These are phyloP conservation scores for Antheraea mylitta DNA, from an alignment of 1,140 invertebrate genomes.

Conservation along the genomic window DNA sequence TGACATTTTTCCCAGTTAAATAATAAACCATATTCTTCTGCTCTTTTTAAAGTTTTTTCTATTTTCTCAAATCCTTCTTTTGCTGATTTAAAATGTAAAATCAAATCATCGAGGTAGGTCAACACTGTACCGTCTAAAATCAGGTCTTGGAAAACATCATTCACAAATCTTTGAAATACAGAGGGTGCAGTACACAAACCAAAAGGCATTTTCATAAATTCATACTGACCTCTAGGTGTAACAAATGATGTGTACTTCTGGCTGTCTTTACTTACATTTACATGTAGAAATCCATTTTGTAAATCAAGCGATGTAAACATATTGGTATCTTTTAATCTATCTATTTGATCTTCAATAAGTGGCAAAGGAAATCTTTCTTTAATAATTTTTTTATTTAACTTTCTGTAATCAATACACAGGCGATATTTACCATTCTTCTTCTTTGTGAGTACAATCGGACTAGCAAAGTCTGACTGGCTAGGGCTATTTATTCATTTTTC, in stretches of 20 bases:
- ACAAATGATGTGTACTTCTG: constrained; percentile 67
- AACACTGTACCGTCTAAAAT: constrained; percentile 19
- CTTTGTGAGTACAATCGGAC: too few relatives aligned
- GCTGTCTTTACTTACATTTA: constrained; percentile 45
- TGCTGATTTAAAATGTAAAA: constrained; percentile 23
- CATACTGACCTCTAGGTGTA: constrained; percentile 43
- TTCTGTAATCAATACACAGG: constrained; percentile 73
- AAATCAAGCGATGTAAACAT: constrained; percentile 74
- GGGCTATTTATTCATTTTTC: constrained; percentile 37
- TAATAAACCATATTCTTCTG: constrained; percentile 27
- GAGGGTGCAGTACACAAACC: constrained; percentile 41
- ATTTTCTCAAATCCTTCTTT: constrained; percentile 30
- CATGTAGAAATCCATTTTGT: constrained; percentile 73
- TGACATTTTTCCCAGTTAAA: constrained; percentile 22
- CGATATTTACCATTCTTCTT: constrained; percentile 41
- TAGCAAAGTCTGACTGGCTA: too few relatives aligned
- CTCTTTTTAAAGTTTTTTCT: constrained; percentile 28
- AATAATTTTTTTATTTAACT: constrained; percentile 59
- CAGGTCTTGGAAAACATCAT: constrained; percentile 25
- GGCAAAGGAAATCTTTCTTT: constrained; percentile 76
- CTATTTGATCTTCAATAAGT: constrained; percentile 71
- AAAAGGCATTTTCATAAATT: constrained; percentile 46
- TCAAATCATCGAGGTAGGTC: constrained; percentile 31
- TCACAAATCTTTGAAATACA: constrained; percentile 54
- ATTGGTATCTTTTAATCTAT: constrained; percentile 42